Conservation (phyloP, 2,113 vertebrate species). For the Campylomormyrus numenius region DNA sequence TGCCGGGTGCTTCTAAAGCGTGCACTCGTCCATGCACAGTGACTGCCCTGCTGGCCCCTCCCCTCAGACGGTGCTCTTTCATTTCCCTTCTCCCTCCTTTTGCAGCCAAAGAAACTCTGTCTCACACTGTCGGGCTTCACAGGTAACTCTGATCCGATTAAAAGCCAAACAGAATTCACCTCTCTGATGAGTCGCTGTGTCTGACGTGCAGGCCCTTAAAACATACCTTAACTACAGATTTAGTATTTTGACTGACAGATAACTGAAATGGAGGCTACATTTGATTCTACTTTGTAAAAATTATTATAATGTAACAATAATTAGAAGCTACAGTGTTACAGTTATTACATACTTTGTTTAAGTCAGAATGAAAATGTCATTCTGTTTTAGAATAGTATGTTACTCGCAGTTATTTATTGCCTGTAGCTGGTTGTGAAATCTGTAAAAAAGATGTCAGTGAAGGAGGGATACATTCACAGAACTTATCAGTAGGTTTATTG, state of each 20-base stretch:
- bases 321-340: background rate
- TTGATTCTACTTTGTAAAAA: background rate
- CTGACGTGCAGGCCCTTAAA: background rate
- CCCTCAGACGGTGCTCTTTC: constrained; percentile 33
- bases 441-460: background rate
- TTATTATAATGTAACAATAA: background rate
- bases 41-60: background rate
- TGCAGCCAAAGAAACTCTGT: background rate
- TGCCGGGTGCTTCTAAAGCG: constrained; percentile 30
- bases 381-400: background rate
- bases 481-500: background rate
- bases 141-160: background rate
- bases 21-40: constrained; percentile 6
- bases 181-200: background rate
- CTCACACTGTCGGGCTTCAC: background rate
- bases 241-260: background rate
- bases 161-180: too few relatives aligned
- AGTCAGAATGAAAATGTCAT: background rate
- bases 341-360: background rate
- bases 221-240: background rate
- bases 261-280: background rate
- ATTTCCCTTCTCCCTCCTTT: constrained; percentile 10
- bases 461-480: background rate
- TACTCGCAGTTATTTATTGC: background rate
- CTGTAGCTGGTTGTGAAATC: background rate